Evolutionary conservation across 2,888 invertebrate species (phyloP).

Genomic region (Laspeyria flexula): DNA sequence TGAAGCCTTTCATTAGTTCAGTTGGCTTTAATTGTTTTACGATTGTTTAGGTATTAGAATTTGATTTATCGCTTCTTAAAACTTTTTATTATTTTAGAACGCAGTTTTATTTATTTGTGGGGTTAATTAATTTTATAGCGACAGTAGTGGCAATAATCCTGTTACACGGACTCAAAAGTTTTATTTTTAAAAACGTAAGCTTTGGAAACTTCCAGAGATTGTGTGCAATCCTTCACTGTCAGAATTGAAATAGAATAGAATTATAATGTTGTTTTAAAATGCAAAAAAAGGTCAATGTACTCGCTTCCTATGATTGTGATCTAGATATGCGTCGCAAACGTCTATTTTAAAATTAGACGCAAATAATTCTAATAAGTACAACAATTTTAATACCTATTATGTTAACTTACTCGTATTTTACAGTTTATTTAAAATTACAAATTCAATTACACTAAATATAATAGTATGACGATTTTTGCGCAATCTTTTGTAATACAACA

Average conservation of each 20-base stretch:
- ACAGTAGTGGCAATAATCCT: too few relatives aligned
- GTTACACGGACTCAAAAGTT: background rate
- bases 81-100: too few relatives aligned
- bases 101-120: too few relatives aligned
- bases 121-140: background rate
- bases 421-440: too few relatives aligned
- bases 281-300: conserved; percentile 19
- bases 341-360: background rate
- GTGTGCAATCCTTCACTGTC: background rate
- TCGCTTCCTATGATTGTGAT: conserved; percentile 15
- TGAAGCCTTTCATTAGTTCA: too few relatives aligned
- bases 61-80: too few relatives aligned
- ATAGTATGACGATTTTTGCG: conserved; percentile 15
- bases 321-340: background rate
- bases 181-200: background rate
- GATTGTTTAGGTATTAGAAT: too few relatives aligned
- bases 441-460: too few relatives aligned
- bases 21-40: too few relatives aligned
- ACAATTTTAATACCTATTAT: too few relatives aligned
- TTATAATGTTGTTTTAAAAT: conserved; percentile 7
- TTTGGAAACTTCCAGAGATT: background rate
- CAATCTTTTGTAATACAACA: conserved; percentile 38
- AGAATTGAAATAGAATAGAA: background rate
- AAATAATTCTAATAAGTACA: too few relatives aligned
- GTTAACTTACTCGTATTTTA: too few relatives aligned